A percentile compares a stretch with the other conserved stretches of the same genome.
phyloP scores from a whole-genome alignment of 1,140 invertebrate species.

The Leucophenga varia region DNA sequence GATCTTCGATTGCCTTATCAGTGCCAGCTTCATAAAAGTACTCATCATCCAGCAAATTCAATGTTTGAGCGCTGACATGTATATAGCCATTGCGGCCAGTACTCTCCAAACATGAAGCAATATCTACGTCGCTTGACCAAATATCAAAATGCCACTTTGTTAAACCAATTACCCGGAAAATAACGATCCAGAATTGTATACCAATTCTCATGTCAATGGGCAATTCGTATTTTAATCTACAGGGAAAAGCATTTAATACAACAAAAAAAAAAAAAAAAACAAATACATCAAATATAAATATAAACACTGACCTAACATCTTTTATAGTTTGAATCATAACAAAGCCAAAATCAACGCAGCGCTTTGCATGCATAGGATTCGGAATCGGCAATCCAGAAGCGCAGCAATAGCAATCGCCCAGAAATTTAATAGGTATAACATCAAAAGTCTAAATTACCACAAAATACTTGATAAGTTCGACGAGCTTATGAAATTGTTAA shows the following conservation, averaged over 20 bases:
- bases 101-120: slow-evolving; percentile 92
- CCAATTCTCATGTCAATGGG: slow-evolving; percentile 95
- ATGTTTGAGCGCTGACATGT: slow-evolving; percentile 76
- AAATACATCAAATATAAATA: no score
- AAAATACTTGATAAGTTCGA: no score
- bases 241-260: no score
- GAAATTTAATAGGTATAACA: slow-evolving; percentile 80
- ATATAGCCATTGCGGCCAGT: slow-evolving; percentile 80
- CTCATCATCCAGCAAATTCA: slow-evolving; percentile 65
- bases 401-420: slow-evolving; percentile 90
- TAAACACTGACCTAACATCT: slow-evolving; percentile 65
- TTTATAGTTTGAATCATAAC: slow-evolving; percentile 88
- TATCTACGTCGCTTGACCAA: slow-evolving; percentile 89
- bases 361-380: slow-evolving; percentile 74
- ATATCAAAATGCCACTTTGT: slow-evolving; percentile 94
- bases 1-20: slow-evolving; percentile 65
- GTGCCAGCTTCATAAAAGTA: slow-evolving; percentile 60
- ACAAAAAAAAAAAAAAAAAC: no score
- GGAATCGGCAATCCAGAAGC: slow-evolving; percentile 79
- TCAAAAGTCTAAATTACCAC: slow-evolving; percentile 60
- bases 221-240: no score
- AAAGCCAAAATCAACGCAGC: slow-evolving; percentile 80
- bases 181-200: slow-evolving; percentile 84
- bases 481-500: not conserved
- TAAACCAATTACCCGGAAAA: slow-evolving; percentile 83